Conservation (phyloP, 2,113 vertebrate genomes). For the Platichthys stellatus region DNA sequence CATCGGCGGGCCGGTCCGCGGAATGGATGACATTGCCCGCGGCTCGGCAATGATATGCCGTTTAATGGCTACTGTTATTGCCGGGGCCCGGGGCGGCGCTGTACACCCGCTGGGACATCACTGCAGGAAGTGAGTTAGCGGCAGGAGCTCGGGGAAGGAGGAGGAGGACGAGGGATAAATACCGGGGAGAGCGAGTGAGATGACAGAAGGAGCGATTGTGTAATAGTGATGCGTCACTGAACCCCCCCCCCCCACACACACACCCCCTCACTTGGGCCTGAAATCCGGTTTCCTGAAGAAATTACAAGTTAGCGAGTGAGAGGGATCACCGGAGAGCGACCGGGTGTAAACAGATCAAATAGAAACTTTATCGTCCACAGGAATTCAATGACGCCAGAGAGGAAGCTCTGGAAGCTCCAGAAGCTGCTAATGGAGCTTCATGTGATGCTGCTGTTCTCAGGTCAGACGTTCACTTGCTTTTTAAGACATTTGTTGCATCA, state of each 20-base stretch:
- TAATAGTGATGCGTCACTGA: background rate
- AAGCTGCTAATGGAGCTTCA: too few species aligned
- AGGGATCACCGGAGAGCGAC: too few species aligned
- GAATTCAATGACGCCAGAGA: background rate
- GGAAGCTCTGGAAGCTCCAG: too few species aligned
- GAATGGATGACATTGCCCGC: slow-evolving; percentile 64
- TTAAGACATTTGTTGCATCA: too few species aligned
- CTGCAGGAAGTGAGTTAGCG: slow-evolving; percentile 38
- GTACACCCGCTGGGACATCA: slow-evolving; percentile 31
- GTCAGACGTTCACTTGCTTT: too few species aligned
- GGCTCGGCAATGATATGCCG: slow-evolving; percentile 53
- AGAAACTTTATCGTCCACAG: background rate
- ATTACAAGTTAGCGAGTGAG: too few species aligned
- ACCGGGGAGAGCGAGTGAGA: background rate
- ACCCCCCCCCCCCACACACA: too few species aligned
- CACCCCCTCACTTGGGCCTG: too few species aligned
- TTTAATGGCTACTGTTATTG: slow-evolving; percentile 62
- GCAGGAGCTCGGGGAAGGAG: background rate
- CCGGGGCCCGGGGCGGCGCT: background rate
- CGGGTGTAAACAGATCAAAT: background rate
- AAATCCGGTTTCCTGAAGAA: background rate
- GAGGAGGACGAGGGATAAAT: slow-evolving; percentile 9
- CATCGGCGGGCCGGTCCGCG: slow-evolving; percentile 8
- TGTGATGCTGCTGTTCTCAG: too few species aligned
- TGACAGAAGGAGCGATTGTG: background rate